Base-by-base conservation (phyloP, 2,888 invertebrate species). In the Cosmia pyralina region DNA sequence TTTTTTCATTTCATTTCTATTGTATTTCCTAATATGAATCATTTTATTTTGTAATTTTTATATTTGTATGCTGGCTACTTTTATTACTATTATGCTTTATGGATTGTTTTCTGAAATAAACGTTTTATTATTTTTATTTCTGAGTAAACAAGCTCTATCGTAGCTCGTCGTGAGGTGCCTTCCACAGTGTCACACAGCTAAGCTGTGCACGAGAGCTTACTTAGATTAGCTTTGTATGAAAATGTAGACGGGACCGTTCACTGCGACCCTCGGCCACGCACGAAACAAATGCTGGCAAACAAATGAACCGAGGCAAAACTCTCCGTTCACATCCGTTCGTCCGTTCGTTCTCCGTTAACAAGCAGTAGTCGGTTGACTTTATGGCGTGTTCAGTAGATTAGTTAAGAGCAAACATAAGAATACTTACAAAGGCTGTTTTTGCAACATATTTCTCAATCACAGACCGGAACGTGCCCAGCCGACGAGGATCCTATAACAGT, bases 401-500 rank as follows among this genome's bases (percentile, higher is more conserved):
- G 28, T 19, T 22, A 4, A 28, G 5, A 41, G 5, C 41, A 66
- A 38, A 69, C 59, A 70, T 4, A 60, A 59, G 11, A 22, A 60
- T 41, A 88, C 90, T 89, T 77, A 91, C 91, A 44, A 86, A 41
- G 11, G 83, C 83, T 1, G 75, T 79, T 63, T 73, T 85, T 1
- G 76, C 77, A 2, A 93, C 77, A 41, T 86, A 91, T 71, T 82
- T 90, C 55, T 92, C 89, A 34, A 94, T 83, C 22, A 92, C 83
- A 22, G 90, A 88, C 34, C 92, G 90, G 88, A 94, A 91, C 3
- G 91, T 91, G 19, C 90, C 92, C 4, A 87, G 71, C 17, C 85
- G 81, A 48, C 71, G 81, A 4, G 81, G 62, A 0, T 91, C 90
- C 93, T 93, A 65, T n/a, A 85, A 86, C 44, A 77, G 1, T 4